Percentiles rank a stretch among this genome's conserved stretches.
Evolutionary conservation across 2,113 vertebrate species (phyloP).

Genomic region (Entelurus aequoreus): DNA sequence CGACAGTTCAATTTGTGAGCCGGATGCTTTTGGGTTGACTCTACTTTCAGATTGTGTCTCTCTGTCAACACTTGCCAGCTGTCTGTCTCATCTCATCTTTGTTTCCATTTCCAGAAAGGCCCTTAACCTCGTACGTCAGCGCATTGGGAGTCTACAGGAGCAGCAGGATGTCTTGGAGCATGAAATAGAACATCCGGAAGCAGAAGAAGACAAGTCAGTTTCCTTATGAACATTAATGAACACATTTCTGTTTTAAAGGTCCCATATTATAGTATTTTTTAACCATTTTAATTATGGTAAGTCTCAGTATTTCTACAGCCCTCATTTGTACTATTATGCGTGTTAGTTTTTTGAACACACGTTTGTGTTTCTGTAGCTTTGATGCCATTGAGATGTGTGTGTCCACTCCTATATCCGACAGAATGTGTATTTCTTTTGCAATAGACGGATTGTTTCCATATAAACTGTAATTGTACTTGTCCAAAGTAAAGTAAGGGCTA

Average conservation of each 20-base stretch:
- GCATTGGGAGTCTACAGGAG: conserved; percentile 56
- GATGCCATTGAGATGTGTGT: too few relatives aligned
- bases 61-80: conserved; percentile 17
- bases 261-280: neutral
- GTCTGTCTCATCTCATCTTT: conserved; percentile 11
- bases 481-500: too few relatives aligned
- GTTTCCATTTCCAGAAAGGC: conserved; percentile 53
- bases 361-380: too few relatives aligned
- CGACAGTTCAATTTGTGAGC: conserved; percentile 17
- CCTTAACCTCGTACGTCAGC: conserved; percentile 67
- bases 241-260: neutral
- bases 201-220: conserved; percentile 73
- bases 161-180: conserved; percentile 68
- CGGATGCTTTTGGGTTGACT: conserved; percentile 6
- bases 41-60: neutral
- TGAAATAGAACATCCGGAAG: conserved; percentile 63
- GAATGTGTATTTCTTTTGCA: too few relatives aligned
- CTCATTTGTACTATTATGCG: too few relatives aligned
- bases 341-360: too few relatives aligned
- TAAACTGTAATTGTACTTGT: too few relatives aligned
- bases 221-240: neutral
- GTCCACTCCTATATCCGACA: too few relatives aligned
- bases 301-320: too few relatives aligned
- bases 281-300: too few relatives aligned
- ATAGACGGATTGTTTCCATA: too few relatives aligned